Conservation (phyloP, 2,797 vertebrate genomes). For the Thaleichthys pacificus region DNA sequence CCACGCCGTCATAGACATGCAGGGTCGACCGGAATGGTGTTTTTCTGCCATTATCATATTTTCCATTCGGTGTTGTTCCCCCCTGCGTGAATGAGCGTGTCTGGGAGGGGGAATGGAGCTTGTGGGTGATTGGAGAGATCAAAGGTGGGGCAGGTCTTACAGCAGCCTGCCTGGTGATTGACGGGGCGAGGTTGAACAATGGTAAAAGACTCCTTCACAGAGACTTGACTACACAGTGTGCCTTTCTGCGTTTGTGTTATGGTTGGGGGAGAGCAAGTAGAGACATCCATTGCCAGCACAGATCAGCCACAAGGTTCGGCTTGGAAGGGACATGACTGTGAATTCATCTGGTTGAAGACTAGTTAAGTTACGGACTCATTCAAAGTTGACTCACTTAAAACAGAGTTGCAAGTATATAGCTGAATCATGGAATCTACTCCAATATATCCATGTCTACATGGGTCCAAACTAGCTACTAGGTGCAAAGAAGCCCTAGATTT, state of each 20-base stretch:
- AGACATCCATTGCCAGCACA: not conserved
- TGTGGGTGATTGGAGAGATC: conserved; percentile 28
- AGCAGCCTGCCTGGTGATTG: conserved; percentile 19
- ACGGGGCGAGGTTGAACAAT: not conserved
- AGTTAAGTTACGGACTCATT: no score
- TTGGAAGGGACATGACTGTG: no score
- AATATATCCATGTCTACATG: not conserved
- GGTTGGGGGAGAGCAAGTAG: not conserved
- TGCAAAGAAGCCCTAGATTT: conserved; percentile 10
- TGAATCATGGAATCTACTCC: not conserved
- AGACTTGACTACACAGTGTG: not conserved
- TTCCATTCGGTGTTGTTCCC: conserved; percentile 57
- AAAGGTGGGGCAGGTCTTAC: conserved; percentile 41
- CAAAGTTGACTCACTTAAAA: no score
- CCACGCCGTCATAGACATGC: conserved; percentile 67
- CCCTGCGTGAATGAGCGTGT: conserved; percentile 19
- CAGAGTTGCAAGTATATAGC: no score
- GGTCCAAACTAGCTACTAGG: not conserved
- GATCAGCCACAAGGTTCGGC: no score
- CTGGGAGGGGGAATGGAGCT: not conserved
- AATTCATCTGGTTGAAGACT: no score
- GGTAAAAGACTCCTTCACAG: no score
- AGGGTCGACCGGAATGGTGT: conserved; percentile 35
- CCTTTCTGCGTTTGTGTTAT: not conserved
- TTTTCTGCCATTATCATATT: conserved; percentile 35